phyloP scores from a whole-genome alignment of 2,888 invertebrate genomes.

The Lottia scabra region DNA sequence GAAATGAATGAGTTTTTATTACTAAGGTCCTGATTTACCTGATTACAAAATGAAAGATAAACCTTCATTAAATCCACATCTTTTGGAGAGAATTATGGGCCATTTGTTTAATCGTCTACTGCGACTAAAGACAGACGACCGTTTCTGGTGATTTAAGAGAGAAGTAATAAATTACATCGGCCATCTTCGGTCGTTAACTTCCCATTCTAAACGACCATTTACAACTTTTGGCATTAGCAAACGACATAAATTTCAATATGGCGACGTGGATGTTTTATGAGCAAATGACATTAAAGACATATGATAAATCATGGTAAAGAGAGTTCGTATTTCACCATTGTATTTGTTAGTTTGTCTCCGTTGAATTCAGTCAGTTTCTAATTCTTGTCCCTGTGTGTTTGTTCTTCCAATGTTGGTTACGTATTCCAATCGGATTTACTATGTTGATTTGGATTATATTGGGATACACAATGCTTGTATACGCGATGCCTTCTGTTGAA shows the following conservation, averaged over 20 bases:
- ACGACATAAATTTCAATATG: conserved; percentile 18
- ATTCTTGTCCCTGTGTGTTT: neutral
- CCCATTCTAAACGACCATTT: conserved; percentile 8
- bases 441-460: no score
- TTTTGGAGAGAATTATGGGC: neutral
- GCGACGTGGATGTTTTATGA: conserved; percentile 16
- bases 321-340: conserved; percentile 11
- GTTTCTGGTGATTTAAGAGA: conserved; percentile 7
- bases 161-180: conserved; percentile 18
- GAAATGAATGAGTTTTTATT: neutral
- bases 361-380: conserved; percentile 5
- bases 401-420: no score
- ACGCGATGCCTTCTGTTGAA: no score
- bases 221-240: conserved; percentile 6
- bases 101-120: conserved; percentile 3
- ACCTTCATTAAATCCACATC: conserved; percentile 7
- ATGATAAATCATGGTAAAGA: conserved; percentile 18
- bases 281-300: conserved; percentile 9
- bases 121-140: conserved; percentile 6
- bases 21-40: neutral
- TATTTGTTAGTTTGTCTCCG: conserved; percentile 8
- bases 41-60: conserved; percentile 5
- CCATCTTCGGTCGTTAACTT: conserved; percentile 4
- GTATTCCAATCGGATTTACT: no score
- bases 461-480: no score